Conservation (phyloP, 2,888 invertebrate species). For the Troides helena region DNA sequence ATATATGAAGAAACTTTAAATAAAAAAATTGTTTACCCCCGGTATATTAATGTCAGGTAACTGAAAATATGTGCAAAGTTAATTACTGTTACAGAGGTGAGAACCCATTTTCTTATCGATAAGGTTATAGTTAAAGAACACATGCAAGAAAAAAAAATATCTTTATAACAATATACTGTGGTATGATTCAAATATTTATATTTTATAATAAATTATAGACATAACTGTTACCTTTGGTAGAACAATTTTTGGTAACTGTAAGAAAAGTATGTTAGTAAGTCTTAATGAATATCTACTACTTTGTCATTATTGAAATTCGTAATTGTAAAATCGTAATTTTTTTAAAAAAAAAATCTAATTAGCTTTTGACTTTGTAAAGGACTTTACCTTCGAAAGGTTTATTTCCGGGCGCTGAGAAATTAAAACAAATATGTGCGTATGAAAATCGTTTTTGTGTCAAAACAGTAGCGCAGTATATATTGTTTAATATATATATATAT, state of each 20-base stretch:
- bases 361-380: no score
- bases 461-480: neutral
- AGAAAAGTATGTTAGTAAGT: neutral
- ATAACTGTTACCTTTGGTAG: slow-evolving; percentile 14
- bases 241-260: slow-evolving; percentile 22
- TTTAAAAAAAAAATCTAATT: neutral
- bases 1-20: neutral
- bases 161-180: no score
- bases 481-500: no score
- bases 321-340: neutral
- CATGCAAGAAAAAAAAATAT: no score
- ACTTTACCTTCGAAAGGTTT: slow-evolving; percentile 20
- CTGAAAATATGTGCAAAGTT: slow-evolving; percentile 8
- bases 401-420: slow-evolving; percentile 20
- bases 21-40: slow-evolving; percentile 11
- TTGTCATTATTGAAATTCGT: no score
- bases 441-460: neutral
- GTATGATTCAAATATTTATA: neutral
- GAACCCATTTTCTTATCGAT: neutral
- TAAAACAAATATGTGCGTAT: neutral
- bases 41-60: slow-evolving; percentile 22
- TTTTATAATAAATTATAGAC: neutral
- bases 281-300: neutral
- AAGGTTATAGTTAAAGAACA: no score
- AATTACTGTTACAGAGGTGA: neutral